Evolutionary conservation across 2,113 vertebrate species (phyloP).

Genomic region (Trachemys scripta): DNA sequence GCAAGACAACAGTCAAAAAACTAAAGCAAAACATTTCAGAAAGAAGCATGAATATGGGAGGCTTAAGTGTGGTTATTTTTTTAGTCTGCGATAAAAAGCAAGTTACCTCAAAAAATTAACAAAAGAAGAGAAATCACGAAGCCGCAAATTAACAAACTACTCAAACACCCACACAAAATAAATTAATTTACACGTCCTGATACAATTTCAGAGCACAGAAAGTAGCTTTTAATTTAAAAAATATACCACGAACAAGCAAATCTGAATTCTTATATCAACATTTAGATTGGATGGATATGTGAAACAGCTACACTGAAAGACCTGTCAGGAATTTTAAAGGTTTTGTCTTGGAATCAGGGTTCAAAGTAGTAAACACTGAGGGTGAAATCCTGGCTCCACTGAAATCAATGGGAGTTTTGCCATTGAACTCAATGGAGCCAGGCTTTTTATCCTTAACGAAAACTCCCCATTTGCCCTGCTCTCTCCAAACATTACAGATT

Average conservation of each 20-base stretch:
- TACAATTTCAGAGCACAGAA: slow-evolving; percentile 68
- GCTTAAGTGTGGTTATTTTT: slow-evolving; percentile 46
- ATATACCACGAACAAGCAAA: background rate
- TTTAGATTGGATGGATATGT: background rate
- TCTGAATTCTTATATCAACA: background rate
- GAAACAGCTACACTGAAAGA: slow-evolving; percentile 1
- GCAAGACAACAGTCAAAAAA: slow-evolving; percentile 76
- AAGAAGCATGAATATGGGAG: slow-evolving; percentile 77
- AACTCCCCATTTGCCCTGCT: background rate
- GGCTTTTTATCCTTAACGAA: background rate
- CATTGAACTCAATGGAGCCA: background rate
- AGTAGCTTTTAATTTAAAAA: background rate
- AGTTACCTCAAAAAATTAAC: slow-evolving; percentile 31
- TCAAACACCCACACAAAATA: slow-evolving; percentile 45
- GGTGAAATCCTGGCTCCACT: background rate
- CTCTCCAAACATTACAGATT: background rate
- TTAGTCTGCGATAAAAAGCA: slow-evolving; percentile 44
- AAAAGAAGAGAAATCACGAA: slow-evolving; percentile 49
- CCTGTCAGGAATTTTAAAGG: background rate
- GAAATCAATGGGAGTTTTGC: fast-evolving
- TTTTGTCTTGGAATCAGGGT: background rate
- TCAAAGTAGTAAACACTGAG: background rate
- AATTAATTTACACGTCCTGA: slow-evolving; percentile 47
- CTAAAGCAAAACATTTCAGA: slow-evolving; percentile 75
- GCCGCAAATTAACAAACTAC: slow-evolving; percentile 56